Evolutionary conservation across 2,797 vertebrate genomes (phyloP), one percentile per base, ranked within the genome.

Genomic region (Menidia menidia): DNA sequence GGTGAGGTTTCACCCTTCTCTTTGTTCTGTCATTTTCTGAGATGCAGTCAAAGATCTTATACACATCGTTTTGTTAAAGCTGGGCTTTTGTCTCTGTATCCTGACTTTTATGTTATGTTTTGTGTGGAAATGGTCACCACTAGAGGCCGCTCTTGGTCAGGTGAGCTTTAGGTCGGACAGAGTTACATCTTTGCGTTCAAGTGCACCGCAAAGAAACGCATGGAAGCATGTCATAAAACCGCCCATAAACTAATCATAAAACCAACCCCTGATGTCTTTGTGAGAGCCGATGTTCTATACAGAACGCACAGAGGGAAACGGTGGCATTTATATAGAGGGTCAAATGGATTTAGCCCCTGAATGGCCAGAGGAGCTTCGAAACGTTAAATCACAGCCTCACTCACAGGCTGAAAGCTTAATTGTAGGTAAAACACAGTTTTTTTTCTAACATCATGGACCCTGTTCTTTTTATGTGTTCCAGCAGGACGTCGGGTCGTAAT

Each of bases 1-100:
- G 98, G 98, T 99, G 87, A 84, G 94, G n/a, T 71, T 51, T 2
- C 67, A 9, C 15, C 8, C 35, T 9, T 12, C 15, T 73, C 6
- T 7, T 39, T 39, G 35, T 39, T 39, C 4, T 39, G 1, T 39
- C 35, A 39, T 39, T 10, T 39, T 6, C 35, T 39, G 7, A 39
- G 35, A 39, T 39, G 35, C 35, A 39, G 10, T 39, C 10, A 39
- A 39, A 39, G 35, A 10, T 39, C 6, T 39, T 39, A 39, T 7
- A 39, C 35, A 39, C 35, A 39, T 39, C 10, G 35, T 7, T 39
- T 5, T 7, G 5, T 39, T 48, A 52, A 2, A 42, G 30, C 45
- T 45, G 19, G 4, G 41, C 0, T 44, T 62, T 7, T 18, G 45
- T 16, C 41, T 47, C 8, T 9, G 18, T 56, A 10, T 25, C 43